Evolutionary conservation across 1,140 invertebrate species (phyloP).

Genomic region (Trichoplusia ni): DNA sequence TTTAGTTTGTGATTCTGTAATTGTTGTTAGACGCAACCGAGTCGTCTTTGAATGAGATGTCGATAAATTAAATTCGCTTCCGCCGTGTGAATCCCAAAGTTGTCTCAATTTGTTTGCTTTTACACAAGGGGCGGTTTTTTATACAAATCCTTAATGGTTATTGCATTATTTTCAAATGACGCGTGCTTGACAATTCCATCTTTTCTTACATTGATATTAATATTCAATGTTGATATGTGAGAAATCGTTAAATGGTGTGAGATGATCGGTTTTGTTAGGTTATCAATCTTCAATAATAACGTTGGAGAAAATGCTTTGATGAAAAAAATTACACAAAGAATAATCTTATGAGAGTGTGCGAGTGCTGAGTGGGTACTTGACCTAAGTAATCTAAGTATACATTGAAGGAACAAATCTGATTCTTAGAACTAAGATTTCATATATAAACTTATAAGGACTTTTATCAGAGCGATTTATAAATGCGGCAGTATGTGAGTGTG

Average conservation of each 20-base stretch:
- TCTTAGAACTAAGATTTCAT: no score
- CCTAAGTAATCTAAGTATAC: no score
- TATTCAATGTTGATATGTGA: neutral
- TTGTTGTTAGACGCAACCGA: constrained; percentile 70
- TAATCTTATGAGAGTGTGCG: no score
- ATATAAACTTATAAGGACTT: no score
- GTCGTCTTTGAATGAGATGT: constrained; percentile 73
- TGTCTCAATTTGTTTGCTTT: constrained; percentile 77
- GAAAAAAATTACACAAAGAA: no score
- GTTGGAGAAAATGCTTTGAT: no score
- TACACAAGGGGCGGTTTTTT: constrained; percentile 56
- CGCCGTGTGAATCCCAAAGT: constrained; percentile 74
- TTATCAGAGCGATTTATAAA: no score
- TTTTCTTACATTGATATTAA: neutral
- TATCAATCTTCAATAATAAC: no score
- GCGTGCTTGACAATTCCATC: constrained; percentile 32
- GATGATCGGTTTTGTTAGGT: neutral
- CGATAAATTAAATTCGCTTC: constrained; percentile 81
- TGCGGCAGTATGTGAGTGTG: no score
- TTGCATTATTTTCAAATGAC: constrained; percentile 48
- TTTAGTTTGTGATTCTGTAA: constrained; percentile 55
- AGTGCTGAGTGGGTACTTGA: no score
- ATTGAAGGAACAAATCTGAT: no score
- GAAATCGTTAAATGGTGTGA: neutral
- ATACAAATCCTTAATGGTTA: constrained; percentile 39